Evolutionary conservation across 2,113 vertebrate species (phyloP).

Genomic region (Chionis minor): DNA sequence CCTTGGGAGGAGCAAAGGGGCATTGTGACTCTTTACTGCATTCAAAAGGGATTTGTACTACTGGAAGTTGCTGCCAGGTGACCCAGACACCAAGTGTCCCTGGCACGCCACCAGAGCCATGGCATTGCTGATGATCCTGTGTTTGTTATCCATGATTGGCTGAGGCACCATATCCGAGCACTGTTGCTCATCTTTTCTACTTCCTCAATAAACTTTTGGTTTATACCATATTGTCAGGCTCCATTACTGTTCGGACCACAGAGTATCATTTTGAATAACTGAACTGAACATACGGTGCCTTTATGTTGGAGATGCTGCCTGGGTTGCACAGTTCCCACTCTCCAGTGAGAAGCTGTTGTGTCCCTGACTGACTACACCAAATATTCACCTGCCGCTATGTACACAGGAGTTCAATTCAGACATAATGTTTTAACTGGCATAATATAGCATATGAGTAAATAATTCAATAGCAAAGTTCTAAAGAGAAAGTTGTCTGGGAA

Average conservation of each 20-base stretch:
- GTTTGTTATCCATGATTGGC: neutral
- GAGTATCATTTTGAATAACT: neutral
- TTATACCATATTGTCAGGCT: neutral
- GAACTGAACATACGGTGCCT: neutral
- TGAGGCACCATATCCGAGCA: fast-evolving
- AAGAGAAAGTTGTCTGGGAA: neutral
- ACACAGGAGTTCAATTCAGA: neutral
- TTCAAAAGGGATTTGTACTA: neutral
- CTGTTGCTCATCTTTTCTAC: neutral
- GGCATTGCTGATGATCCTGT: neutral
- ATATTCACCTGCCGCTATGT: neutral
- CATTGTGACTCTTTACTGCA: neutral
- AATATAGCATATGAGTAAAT: neutral
- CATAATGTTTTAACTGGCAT: neutral
- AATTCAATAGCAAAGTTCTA: neutral
- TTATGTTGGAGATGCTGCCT: neutral
- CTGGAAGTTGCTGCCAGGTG: neutral
- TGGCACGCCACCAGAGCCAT: neutral
- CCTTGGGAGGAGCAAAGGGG: neutral
- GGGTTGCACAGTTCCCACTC: neutral
- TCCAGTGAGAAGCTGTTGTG: neutral
- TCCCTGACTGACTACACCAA: neutral
- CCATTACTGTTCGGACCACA: neutral
- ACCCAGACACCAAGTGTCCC: neutral
- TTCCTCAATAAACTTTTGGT: neutral